These are phyloP conservation scores for Charanyca ferruginea DNA, from an alignment of 2,888 invertebrate species.

Conservation along the genomic window DNA sequence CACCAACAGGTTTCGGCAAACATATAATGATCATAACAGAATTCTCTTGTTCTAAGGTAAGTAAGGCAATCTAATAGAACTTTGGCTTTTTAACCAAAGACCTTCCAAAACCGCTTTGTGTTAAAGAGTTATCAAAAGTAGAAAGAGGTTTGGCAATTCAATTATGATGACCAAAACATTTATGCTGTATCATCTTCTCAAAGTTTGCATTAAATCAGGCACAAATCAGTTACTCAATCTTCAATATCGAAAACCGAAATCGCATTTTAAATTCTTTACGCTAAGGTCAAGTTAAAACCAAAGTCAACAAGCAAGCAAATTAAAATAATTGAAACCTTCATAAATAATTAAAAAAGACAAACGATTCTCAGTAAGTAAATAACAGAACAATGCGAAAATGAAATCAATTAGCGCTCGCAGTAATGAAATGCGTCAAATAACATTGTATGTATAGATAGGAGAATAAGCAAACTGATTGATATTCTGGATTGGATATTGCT, in stretches of 20 bases:
- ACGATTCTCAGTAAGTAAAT: conserved; percentile 10
- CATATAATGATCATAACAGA: too few species aligned
- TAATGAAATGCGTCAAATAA: conserved; percentile 21
- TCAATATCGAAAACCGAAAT: background rate
- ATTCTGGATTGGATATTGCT: background rate
- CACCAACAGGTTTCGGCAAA: too few species aligned
- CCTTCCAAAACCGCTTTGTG: too few species aligned
- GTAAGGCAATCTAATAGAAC: too few species aligned
- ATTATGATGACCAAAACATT: too few species aligned
- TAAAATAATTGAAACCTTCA: conserved; percentile 6
- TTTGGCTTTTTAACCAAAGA: too few species aligned
- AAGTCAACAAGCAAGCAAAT: background rate
- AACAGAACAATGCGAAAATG: conserved; percentile 26
- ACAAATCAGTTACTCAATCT: background rate
- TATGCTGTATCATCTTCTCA: too few species aligned
- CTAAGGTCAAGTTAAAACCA: background rate
- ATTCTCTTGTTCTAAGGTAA: too few species aligned
- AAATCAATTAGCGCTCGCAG: conserved; percentile 12
- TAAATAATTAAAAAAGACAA: conserved; percentile 15
- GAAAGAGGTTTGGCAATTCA: too few species aligned
- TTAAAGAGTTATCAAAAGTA: too few species aligned
- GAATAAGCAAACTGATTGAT: background rate
- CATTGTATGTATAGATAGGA: background rate
- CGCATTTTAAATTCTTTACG: too few species aligned
- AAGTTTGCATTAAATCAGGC: background rate